Percentiles rank a stretch among this genome's conserved stretches.
phyloP scores from a whole-genome alignment of 2,113 vertebrate species.

The Picathartes gymnocephalus region DNA sequence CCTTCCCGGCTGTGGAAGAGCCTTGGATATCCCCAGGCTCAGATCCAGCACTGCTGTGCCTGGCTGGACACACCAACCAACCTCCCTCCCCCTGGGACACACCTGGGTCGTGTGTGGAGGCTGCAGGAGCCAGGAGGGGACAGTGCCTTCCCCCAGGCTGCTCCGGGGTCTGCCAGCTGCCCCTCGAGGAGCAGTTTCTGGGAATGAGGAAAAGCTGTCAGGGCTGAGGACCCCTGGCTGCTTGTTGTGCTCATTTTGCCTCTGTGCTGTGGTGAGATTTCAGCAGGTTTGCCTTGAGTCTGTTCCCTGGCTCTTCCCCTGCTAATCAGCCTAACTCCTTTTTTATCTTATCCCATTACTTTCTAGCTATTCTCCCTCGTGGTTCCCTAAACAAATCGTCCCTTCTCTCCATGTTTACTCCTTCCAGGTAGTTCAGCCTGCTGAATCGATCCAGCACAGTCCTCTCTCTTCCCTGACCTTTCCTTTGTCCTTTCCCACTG shows the following conservation, averaged over 20 bases:
- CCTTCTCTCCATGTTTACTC: not conserved
- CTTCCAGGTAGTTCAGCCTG: not conserved
- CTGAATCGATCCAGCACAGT: not conserved
- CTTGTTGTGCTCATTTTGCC: not conserved
- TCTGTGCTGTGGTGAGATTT: not conserved
- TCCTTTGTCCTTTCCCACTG: not conserved
- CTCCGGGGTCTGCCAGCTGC: not conserved
- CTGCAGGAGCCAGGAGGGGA: not conserved
- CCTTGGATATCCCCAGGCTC: rapidly evolving
- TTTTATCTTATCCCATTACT: constrained; percentile 6
- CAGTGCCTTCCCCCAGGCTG: not conserved
- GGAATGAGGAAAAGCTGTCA: not conserved
- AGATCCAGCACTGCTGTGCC: rapidly evolving
- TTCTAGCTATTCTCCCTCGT: not conserved
- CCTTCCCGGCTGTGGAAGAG: not conserved
- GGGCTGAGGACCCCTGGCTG: not conserved
- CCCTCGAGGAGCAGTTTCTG: rapidly evolving
- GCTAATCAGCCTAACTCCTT: not conserved
- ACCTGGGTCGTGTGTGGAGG: rapidly evolving
- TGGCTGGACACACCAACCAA: not conserved
- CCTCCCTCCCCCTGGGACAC: not conserved
- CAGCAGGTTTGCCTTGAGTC: not conserved
- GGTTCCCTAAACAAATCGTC: not conserved
- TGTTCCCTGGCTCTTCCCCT: not conserved
- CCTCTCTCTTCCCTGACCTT: not conserved